Percentiles rank a stretch among this genome's conserved stretches.
phyloP scores from a whole-genome alignment of 2,797 vertebrate species.

The Apogon hyalosoma region DNA sequence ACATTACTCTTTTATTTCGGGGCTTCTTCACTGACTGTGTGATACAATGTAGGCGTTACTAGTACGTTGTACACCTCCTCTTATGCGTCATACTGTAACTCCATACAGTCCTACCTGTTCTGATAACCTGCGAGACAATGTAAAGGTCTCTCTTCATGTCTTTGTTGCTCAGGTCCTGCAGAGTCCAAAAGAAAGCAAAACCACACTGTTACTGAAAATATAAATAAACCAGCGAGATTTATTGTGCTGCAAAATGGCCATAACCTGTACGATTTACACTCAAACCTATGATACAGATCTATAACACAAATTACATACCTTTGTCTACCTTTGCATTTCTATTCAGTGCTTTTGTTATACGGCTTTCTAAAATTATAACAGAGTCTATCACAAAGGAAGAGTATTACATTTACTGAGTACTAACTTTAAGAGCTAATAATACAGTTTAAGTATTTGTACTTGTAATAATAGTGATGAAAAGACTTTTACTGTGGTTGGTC shows the following conservation, averaged over 20 bases:
- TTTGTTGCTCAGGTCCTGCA: conserved; percentile 96
- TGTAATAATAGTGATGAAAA: background rate
- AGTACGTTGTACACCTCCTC: background rate
- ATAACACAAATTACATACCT: no score
- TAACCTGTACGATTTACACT: background rate
- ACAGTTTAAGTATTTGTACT: no score
- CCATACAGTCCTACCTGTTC: conserved; percentile 86
- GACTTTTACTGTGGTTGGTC: background rate
- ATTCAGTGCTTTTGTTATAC: no score
- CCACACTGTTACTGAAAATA: background rate
- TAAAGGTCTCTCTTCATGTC: conserved; percentile 98
- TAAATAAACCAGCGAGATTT: background rate
- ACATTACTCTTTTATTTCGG: background rate
- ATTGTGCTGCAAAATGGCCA: background rate
- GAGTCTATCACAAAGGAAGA: no score
- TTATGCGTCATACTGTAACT: no score
- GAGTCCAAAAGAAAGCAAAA: conserved; percentile 23
- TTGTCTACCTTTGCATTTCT: no score
- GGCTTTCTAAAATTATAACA: no score
- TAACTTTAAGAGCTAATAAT: no score
- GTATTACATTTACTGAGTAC: no score
- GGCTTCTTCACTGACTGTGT: background rate
- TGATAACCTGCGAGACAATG: conserved; percentile 93
- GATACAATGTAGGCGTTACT: background rate
- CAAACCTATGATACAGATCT: no score